Base-by-base conservation (phyloP, 2,113 vertebrate species). In the Oostethus manadensis region DNA sequence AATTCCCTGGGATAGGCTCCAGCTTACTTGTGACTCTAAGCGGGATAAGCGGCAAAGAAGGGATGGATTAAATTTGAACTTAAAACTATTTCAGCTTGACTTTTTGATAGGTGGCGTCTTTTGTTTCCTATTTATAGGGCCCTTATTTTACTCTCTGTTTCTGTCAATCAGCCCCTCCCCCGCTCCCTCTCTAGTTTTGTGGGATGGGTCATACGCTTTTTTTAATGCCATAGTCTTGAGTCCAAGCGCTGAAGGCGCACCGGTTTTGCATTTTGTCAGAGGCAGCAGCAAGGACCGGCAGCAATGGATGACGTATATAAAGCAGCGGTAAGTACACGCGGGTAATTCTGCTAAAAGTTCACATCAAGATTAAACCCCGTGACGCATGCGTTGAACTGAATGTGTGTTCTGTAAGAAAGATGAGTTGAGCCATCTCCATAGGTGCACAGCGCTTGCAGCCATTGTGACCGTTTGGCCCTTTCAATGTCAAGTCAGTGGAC, bases 261-360 rank as follows among this genome's bases (percentile, higher is more conserved):
- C 73, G 80, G 80, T 80, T 71, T 49, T 66, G 43, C 26, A 20
- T 74, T 68, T 71, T 68, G 73, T 66, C 56, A 43, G 56, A 72
- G 67, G 51, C 62, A 71, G 44, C 58, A 68, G 38, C 38, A 55
- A 26, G 21, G 64, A 71, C 18, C 80, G 65, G 74, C 66, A 86
- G 78, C 64, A 76, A 91, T 91, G 90, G 90, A 91, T 90, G 90
- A 91, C 67, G 90, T 91, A 10, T 91, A 91, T 72, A 91, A 91
- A 84, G 90, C 90, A 79, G 90, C 90, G 76, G 90, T 91, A 74
- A 91, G 90, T 86, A 74, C 38, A 57, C n/a, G 33, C 18, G 13
- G 35, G 29, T 33, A 35, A 50, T 11, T 46, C 29, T 35, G 26
- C n/a, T 35, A 53, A 35, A 11, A 10, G 10, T 29, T 54, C 29